Percentiles rank a stretch among this genome's conserved stretches.
Evolutionary conservation across 2,797 vertebrate species (phyloP).

Genomic region (Chaetodon trifasciatus): DNA sequence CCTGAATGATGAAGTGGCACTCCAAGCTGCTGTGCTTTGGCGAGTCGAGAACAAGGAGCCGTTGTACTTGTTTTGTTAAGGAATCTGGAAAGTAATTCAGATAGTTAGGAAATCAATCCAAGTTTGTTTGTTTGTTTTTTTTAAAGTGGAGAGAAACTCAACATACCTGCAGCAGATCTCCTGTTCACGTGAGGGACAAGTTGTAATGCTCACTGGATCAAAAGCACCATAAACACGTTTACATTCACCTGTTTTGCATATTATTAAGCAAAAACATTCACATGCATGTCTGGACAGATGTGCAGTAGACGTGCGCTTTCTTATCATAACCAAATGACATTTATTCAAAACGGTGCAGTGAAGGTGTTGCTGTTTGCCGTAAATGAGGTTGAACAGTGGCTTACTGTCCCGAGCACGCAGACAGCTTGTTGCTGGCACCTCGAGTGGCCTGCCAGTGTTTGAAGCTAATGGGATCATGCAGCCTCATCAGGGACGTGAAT

Average conservation of each 20-base stretch:
- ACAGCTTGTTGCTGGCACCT: conserved; percentile 54
- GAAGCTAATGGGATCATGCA: conserved; percentile 62
- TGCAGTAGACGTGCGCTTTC: background rate
- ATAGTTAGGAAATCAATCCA: background rate
- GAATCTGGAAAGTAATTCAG: conserved; percentile 15
- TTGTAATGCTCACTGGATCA: no score
- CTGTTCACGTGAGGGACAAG: no score
- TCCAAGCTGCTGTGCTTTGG: conserved; percentile 27
- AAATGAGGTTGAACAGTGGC: conserved; percentile 38
- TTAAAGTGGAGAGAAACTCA: background rate
- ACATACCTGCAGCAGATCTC: background rate
- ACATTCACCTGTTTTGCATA: background rate
- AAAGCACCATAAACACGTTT: no score
- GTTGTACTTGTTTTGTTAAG: conserved; percentile 32
- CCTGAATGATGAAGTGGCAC: conserved; percentile 53
- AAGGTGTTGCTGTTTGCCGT: conserved; percentile 26
- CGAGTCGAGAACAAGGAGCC: conserved; percentile 40
- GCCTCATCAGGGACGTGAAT: conserved; percentile 60
- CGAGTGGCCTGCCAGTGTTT: conserved; percentile 32
- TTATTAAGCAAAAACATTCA: background rate
- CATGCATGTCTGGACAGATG: background rate
- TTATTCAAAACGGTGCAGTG: conserved; percentile 12
- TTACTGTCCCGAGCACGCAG: conserved; percentile 21
- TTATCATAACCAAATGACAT: conserved; percentile 18
- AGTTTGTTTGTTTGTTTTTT: no score